Percentiles rank a stretch among this genome's conserved stretches.
Conservation (phyloP, 2,888 invertebrate species). For the Drosophila basisetae region DNA sequence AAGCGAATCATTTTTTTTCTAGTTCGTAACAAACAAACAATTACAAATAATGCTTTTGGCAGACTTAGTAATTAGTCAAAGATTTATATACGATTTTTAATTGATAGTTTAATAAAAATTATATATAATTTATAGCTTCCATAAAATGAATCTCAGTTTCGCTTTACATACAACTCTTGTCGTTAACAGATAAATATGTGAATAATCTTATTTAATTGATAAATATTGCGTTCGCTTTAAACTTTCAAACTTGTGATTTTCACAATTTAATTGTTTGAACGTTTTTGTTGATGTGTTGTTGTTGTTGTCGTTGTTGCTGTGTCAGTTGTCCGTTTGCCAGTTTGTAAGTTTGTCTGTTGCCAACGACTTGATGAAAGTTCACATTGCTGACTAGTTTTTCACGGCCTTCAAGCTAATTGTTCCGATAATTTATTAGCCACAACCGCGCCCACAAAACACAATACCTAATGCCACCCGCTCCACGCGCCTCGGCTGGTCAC, state of each 20-base stretch:
- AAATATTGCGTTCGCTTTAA: background rate
- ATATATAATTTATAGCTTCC: background rate
- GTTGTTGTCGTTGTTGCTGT: background rate
- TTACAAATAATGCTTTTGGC: background rate
- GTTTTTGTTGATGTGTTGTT: slow-evolving; percentile 49
- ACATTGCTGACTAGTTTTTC: slow-evolving; percentile 43
- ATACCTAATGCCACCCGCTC: background rate
- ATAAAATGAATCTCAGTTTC: background rate
- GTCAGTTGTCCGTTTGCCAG: background rate
- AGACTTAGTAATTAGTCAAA: too few relatives aligned
- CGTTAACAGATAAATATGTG: background rate
- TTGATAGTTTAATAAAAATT: background rate
- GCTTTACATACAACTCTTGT: background rate
- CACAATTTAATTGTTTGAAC: slow-evolving; percentile 67
- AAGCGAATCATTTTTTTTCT: background rate
- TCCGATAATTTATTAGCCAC: slow-evolving; percentile 55
- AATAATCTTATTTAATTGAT: background rate
- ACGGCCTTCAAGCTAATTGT: slow-evolving; percentile 45
- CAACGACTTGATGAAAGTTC: slow-evolving; percentile 50
- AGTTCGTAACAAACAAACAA: background rate
- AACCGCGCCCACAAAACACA: slow-evolving; percentile 21
- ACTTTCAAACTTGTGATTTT: slow-evolving; percentile 57
- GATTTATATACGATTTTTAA: too few relatives aligned
- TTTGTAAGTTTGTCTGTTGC: slow-evolving; percentile 26
- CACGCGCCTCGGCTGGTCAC: background rate